These are phyloP conservation scores for Sebastes oblongus DNA, from an alignment of 2,797 vertebrate genomes.

Conservation along the genomic window DNA sequence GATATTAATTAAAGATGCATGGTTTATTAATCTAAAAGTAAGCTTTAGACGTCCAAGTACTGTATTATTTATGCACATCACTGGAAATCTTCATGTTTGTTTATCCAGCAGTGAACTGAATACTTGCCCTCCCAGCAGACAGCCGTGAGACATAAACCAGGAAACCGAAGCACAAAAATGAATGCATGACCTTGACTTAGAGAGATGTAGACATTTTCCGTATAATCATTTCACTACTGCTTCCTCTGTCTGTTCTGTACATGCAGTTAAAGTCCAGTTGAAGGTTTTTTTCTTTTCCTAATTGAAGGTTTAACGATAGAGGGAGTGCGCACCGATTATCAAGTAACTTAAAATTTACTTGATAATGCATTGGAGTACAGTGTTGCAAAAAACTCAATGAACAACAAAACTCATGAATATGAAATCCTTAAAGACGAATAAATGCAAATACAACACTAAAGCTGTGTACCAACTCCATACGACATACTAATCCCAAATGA, in stretches of 20 bases:
- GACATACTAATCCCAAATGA: neutral
- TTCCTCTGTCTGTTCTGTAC: neutral
- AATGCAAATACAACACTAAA: neutral
- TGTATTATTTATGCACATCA: neutral
- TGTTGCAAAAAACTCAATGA: neutral
- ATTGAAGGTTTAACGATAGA: neutral
- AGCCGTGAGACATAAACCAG: neutral
- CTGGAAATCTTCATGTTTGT: neutral
- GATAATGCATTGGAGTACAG: neutral
- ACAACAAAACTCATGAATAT: neutral
- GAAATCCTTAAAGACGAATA: neutral
- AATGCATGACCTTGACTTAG: neutral
- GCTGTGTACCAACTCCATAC: neutral
- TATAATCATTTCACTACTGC: neutral
- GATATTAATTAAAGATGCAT: neutral
- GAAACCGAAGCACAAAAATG: neutral
- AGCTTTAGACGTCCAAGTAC: neutral
- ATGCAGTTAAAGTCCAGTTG: neutral
- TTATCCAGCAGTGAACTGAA: neutral
- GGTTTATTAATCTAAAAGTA: neutral
- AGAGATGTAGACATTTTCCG: neutral
- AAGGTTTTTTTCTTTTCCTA: neutral
- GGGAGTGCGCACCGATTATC: neutral
- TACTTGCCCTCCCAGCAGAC: neutral
- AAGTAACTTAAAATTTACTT: neutral